Evolutionary conservation across 1,140 invertebrate genomes (phyloP).

Genomic region (Pogonomyrmex californicus): DNA sequence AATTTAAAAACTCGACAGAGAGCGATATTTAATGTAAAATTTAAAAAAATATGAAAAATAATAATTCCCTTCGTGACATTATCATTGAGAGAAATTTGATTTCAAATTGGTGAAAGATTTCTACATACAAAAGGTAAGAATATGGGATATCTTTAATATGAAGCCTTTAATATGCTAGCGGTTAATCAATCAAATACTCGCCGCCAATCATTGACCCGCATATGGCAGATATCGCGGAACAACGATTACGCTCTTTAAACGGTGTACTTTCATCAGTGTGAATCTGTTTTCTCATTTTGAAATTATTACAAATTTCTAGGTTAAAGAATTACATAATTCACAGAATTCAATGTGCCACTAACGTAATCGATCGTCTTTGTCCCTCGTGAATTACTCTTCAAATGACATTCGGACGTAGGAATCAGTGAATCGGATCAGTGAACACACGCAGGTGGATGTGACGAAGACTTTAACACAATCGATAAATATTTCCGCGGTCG

Average conservation of each 20-base stretch:
- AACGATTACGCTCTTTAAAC: conserved; percentile 8
- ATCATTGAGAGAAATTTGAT: not conserved
- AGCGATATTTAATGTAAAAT: not conserved
- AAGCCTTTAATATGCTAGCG: not conserved
- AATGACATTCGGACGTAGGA: conserved; percentile 21
- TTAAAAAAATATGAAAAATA: not conserved
- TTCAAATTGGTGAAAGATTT: not conserved
- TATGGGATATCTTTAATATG: not conserved
- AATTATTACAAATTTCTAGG: not conserved
- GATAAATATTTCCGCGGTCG: conserved; percentile 51
- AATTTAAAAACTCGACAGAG: not conserved
- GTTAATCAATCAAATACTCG: conserved; percentile 25
- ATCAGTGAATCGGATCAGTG: conserved; percentile 23
- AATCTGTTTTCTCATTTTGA: not conserved
- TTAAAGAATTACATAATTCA: conserved; percentile 14
- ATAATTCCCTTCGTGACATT: not conserved
- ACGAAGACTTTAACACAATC: conserved; percentile 11
- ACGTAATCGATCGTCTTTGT: conserved; percentile 15
- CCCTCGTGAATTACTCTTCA: not conserved
- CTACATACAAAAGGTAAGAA: not conserved
- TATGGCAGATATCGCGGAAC: not conserved
- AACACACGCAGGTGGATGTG: not conserved
- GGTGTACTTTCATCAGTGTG: not conserved
- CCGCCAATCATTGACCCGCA: not conserved
- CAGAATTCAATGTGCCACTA: not conserved